Conservation (phyloP, 2,888 invertebrate genomes). For the Atrina japonica region DNA sequence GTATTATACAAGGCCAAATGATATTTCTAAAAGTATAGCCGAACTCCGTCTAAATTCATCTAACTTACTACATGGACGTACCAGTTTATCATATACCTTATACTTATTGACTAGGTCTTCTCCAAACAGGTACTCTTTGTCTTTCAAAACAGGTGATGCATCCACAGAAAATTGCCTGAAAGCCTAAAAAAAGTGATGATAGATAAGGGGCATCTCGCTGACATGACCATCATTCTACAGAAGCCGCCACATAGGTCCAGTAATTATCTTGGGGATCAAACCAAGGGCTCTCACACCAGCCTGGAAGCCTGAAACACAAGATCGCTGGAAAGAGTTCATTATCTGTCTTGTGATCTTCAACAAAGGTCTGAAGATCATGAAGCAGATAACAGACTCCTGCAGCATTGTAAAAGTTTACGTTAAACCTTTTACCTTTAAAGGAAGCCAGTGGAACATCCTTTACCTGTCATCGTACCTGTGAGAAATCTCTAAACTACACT, state of each 20-base stretch:
- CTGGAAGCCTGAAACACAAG: slow-evolving; percentile 3
- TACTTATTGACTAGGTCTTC: slow-evolving; percentile 8
- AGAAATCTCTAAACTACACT: slow-evolving; percentile 37
- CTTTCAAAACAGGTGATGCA: slow-evolving; percentile 1
- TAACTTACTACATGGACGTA: neutral
- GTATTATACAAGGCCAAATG: too few species aligned
- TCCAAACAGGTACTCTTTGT: slow-evolving; percentile 2
- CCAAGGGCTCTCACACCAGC: slow-evolving; percentile 35
- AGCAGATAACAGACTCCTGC: slow-evolving; percentile 33
- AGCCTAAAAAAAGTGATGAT: slow-evolving; percentile 1
- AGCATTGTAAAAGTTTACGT: slow-evolving; percentile 39
- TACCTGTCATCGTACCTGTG: slow-evolving; percentile 3
- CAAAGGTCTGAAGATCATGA: slow-evolving; percentile 9
- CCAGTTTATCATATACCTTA: neutral
- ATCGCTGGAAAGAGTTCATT: slow-evolving; percentile 14
- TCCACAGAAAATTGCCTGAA: slow-evolving; percentile 4
- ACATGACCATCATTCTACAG: slow-evolving; percentile 17
- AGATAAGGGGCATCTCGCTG: slow-evolving; percentile 17
- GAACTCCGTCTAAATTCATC: too few species aligned
- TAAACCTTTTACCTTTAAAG: slow-evolving; percentile 42
- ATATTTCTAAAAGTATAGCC: too few species aligned
- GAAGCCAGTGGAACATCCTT: slow-evolving; percentile 37
- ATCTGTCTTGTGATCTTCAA: slow-evolving; percentile 14
- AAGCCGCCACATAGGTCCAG: slow-evolving; percentile 34
- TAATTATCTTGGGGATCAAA: slow-evolving; percentile 30